phyloP scores from a whole-genome alignment of 2,797 vertebrate genomes.

The Austrolebias charrua region DNA sequence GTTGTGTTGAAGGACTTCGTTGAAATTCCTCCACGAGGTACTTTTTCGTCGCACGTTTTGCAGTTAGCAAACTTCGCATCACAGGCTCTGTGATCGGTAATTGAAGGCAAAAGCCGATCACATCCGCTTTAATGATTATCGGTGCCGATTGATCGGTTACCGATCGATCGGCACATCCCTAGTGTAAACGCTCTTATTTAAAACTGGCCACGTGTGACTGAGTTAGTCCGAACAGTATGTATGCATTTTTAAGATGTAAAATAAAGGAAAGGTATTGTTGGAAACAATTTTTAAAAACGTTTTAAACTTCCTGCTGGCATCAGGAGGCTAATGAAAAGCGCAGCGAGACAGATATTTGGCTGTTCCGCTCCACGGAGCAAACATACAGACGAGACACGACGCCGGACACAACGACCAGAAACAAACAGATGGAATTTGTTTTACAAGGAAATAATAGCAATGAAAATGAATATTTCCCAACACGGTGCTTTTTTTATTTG shows the following conservation, averaged over 20 bases:
- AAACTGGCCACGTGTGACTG: neutral
- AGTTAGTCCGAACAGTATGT: neutral
- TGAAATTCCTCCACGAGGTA: too few species aligned
- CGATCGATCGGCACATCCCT: too few species aligned
- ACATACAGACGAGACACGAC: constrained; percentile 27
- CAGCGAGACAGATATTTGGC: constrained; percentile 58
- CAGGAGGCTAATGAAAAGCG: constrained; percentile 60
- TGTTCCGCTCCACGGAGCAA: constrained; percentile 57
- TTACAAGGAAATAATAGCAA: constrained; percentile 11
- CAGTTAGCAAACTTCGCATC: too few species aligned
- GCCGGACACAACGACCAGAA: constrained; percentile 27
- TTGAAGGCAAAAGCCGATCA: too few species aligned
- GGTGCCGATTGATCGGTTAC: too few species aligned
- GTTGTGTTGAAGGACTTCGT: too few species aligned
- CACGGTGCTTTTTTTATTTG: neutral
- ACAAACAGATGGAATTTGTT: constrained; percentile 20
- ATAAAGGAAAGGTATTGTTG: too few species aligned
- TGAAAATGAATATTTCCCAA: neutral
- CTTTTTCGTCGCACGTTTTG: too few species aligned
- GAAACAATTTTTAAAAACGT: too few species aligned
- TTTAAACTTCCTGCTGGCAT: constrained; percentile 16
- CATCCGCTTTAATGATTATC: too few species aligned
- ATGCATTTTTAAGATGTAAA: too few species aligned
- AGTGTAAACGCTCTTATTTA: neutral
- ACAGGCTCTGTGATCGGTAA: too few species aligned